Base-by-base conservation (phyloP, 2,797 vertebrate genomes). In the Ammospiza maritima region DNA sequence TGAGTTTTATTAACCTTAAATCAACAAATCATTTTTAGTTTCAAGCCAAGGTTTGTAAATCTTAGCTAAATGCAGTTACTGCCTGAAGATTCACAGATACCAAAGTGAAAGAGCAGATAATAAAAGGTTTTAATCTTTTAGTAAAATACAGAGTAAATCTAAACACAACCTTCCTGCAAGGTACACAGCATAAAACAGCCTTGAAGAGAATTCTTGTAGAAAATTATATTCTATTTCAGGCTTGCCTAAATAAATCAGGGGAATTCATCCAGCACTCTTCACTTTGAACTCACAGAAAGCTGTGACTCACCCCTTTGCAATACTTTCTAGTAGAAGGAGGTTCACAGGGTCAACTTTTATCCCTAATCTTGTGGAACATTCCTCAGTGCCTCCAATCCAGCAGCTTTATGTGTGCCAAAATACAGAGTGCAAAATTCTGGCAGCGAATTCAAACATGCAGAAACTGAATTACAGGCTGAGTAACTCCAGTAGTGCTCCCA, bases 311-410 rank as follows among this genome's bases (percentile, higher is more conserved):
- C 73, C 71, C 82, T 80, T 44, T 85, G 45, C 64, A 83, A 65
- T 65, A 94, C n/a, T 61, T 91, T 44, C 50, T 85, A 71, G 32
- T n/a, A n/a, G 8, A 64, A 76, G 51, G 50, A 88, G 89, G 88
- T 78, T 93, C 90, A 92, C 34, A 38, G 67, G 87, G 85, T 89
- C 88, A 94, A 71, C 82, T 94, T 94, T 88, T 89, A 92, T 81
- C 88, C 79, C 50, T 83, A 19, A 91, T 69, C 79, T 78, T 70
- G 70, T 51, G 73, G 82, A 88, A 91, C 79, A 75, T 91, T 92
- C 75, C 85, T 80, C 85, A 83, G 19, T 54, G 60, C 56, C 78
- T 91, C 79, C 79, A 83, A 57, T 66, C 61, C 86, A 84, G 81
- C 73, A 47, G 92, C 57, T 36, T 58, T 16, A 12, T 4, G 7